phyloP scores from a whole-genome alignment of 1,140 invertebrate species.

The Eumeta japonica region DNA sequence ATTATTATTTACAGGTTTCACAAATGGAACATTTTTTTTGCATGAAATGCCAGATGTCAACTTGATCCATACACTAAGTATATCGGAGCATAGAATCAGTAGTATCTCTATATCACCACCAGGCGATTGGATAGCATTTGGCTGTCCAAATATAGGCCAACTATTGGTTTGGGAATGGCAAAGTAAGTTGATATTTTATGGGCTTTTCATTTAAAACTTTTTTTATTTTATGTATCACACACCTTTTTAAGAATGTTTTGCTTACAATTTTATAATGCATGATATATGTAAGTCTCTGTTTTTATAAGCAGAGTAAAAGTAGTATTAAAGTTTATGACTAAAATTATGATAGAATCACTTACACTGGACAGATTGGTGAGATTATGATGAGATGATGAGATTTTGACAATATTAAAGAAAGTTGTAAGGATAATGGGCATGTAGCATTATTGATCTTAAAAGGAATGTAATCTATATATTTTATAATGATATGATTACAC shows the following conservation, averaged over 20 bases:
- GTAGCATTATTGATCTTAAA: too few relatives aligned
- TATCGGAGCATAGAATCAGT: conserved; percentile 78
- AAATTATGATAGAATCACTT: too few relatives aligned
- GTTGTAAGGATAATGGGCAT: too few relatives aligned
- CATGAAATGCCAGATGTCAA: conserved; percentile 92
- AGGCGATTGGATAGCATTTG: conserved; percentile 94
- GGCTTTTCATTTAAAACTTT: conserved; percentile 7
- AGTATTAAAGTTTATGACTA: too few relatives aligned
- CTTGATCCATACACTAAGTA: conserved; percentile 86
- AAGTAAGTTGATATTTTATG: conserved; percentile 57
- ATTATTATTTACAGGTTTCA: conserved; percentile 41
- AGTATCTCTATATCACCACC: conserved; percentile 79
- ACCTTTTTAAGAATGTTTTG: too few relatives aligned
- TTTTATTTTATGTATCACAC: conserved; percentile 5
- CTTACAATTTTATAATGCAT: too few relatives aligned
- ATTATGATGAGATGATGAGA: too few relatives aligned
- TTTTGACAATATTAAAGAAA: too few relatives aligned
- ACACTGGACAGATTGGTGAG: too few relatives aligned
- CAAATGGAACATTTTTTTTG: conserved; percentile 73
- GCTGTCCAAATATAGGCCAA: conserved; percentile 81
- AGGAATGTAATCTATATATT: too few relatives aligned
- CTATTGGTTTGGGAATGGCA: conserved; percentile 98
- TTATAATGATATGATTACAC: too few relatives aligned
- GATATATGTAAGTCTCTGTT: background rate
- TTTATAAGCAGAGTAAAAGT: too few relatives aligned